Base-by-base conservation (phyloP, 2,797 vertebrate genomes). In the Neoniphon sammara region DNA sequence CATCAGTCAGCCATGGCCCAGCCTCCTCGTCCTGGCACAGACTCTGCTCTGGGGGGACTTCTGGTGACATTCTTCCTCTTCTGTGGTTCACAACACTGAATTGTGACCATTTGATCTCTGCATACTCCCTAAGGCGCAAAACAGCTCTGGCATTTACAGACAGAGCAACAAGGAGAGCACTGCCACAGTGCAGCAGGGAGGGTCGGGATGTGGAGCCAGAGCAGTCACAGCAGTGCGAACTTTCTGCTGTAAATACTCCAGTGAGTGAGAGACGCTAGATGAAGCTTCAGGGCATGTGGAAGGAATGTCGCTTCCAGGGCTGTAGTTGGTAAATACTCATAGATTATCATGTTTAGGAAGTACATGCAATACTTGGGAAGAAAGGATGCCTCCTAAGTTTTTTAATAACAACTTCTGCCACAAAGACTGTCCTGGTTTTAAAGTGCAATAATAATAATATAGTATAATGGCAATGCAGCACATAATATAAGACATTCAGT, bases 41-140 rank as follows among this genome's bases (percentile, higher is more conserved):
- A 7, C 30, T 36, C 44, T 42, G 62, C 76, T 80, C 73, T 66
- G 23, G 75, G 58, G 64, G 78, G 73, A 83, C 75, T 58, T 73
- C 79, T 55, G 64, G 47, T 85, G 83, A 87, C 68, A 84, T 78
- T 82, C 76, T 79, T 58, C 68, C 73, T 54, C 64, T 15, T 66
- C 66, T 73, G 75, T 54, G 80, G 47, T 82, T 82, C 73, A 78
- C 63, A 77, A 73, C 66, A 76, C 72, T 78, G 80, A 83, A 80
- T 81, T 66, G 67, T 76, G 75, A 70, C 59, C 73, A 60, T 85
- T 91, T 92, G 88, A 91, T 90, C 87, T 61, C 70, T 31, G 63
- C 64, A 12, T 59, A 63, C 47, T 78, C 86, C 86, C 86, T 11
- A 39, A 66, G 80, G 81, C 69, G 52, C 61, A 52, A 84, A 79